Evolutionary conservation across 2,888 invertebrate genomes (phyloP).

Genomic region (Coenonympha glycerion): DNA sequence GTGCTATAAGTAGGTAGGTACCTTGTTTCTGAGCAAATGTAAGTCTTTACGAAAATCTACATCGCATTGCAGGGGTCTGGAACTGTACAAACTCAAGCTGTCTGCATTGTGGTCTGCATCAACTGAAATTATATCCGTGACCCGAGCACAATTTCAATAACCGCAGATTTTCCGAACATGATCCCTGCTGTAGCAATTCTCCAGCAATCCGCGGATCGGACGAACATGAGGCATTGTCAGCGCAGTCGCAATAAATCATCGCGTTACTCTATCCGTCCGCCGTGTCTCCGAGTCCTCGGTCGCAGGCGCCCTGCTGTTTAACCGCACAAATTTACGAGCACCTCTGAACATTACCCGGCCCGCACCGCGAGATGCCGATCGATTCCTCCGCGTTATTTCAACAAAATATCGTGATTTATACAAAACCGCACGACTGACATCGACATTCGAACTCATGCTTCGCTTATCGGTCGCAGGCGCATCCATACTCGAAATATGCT

Average conservation of each 20-base stretch:
- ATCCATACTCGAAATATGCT: constrained; percentile 5
- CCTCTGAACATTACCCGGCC: constrained; percentile 54
- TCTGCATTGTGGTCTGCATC: not conserved
- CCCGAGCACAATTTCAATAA: not conserved
- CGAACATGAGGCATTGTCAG: constrained; percentile 46
- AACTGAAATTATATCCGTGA: not conserved
- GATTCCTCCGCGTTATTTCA: constrained; percentile 66
- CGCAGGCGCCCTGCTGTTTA: constrained; percentile 66
- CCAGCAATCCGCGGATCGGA: constrained; percentile 28
- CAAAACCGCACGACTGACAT: constrained; percentile 38
- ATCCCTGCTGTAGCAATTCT: constrained; percentile 24
- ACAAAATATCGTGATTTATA: constrained; percentile 74
- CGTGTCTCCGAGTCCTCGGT: constrained; percentile 50
- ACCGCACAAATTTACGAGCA: constrained; percentile 73
- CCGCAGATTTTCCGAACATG: constrained; percentile 14
- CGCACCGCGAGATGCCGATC: constrained; percentile 62
- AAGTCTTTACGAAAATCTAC: too few relatives aligned
- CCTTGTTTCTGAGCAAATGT: too few relatives aligned
- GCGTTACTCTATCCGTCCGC: constrained; percentile 68
- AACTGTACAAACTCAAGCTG: too few relatives aligned
- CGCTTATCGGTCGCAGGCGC: not conserved
- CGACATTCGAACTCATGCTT: constrained; percentile 21
- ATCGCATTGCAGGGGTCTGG: too few relatives aligned
- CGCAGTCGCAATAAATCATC: constrained; percentile 59
- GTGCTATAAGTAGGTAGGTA: too few relatives aligned